Base-by-base conservation (phyloP, 1,140 invertebrate genomes). In the Catajapyx aquilonaris region DNA sequence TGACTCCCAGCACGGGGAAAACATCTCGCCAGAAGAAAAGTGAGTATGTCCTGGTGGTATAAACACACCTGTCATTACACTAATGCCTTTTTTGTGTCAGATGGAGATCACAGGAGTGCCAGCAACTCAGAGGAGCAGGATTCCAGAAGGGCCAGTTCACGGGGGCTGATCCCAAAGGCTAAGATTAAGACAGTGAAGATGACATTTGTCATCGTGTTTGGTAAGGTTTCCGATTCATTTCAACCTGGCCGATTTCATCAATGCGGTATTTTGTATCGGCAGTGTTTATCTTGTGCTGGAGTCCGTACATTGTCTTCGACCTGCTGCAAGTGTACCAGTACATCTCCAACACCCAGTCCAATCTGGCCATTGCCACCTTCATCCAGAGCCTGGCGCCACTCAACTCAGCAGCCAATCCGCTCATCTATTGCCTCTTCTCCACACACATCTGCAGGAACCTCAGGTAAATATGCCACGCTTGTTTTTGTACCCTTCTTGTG, bases 261-360 rank as follows among this genome's bases (percentile, higher is more conserved):
- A n/a, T n/a, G n/a, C n/a, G n/a, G n/a, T n/a, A n/a, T n/a, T n/a
- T n/a, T n/a, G n/a, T n/a, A n/a, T n/a, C n/a, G n/a, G 11, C 69
- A 91, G 87, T 90, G 11, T 95, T 94, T 57, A 78, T 94, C 35
- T 52, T 93, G 2, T 94, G 88, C 60, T 94, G 87, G 87, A 88
- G 83, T 45, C 90, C 90, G 0, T 95, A 87, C 55, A 85, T 93
- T 52, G 66, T 94, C 22, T 94, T 88, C 55, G 85, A 91, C 55
- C 57, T 94, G 16, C 67, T 94, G 1, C 81, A 90, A 69, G 83
- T 93, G 20, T 93, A 78, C 56, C 80, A 72, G 11, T 71, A 76
- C 52, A 70, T 93, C 41, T 81, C 83, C 0, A 59, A 64, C 36
- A 81, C 76, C 0, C 77, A 86, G 50, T 76, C 73, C 1, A 79